phyloP scores from a whole-genome alignment of 1,140 invertebrate genomes.

The Cephus cinctus region DNA sequence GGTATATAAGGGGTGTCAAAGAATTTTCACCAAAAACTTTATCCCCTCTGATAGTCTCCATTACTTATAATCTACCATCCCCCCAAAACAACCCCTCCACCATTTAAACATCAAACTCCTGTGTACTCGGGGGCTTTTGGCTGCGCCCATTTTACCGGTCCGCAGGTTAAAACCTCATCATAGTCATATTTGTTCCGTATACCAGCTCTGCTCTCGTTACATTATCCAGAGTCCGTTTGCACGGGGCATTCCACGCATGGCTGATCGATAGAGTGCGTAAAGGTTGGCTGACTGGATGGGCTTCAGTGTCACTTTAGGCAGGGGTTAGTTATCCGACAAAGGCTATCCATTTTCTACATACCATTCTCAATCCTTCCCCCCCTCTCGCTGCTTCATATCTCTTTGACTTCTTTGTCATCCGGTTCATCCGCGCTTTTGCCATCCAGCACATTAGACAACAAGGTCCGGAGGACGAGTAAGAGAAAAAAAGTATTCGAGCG shows the following conservation, averaged over 20 bases:
- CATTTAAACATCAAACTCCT: no score
- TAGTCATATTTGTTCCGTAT: no score
- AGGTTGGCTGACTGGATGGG: not conserved
- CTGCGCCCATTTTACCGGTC: no score
- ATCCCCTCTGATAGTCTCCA: no score
- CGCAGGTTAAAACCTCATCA: no score
- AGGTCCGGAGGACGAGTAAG: not conserved
- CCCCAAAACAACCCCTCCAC: no score
- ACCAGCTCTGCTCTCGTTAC: not conserved
- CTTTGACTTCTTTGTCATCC: conserved; percentile 10
- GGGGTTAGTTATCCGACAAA: conserved; percentile 8
- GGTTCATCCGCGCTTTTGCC: conserved; percentile 13
- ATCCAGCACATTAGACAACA: not conserved
- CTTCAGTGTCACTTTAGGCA: not conserved
- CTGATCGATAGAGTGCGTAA: not conserved
- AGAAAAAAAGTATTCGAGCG: conserved; percentile 17
- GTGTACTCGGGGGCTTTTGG: no score
- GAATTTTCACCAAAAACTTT: no score
- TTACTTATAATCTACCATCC: no score
- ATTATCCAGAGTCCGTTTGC: not conserved
- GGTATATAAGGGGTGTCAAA: no score
- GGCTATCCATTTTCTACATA: conserved; percentile 13
- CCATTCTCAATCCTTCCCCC: conserved; percentile 10
- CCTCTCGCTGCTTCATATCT: not conserved
- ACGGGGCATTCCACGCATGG: not conserved